Evolutionary conservation across 2,113 vertebrate species (phyloP).

Genomic region (Tragelaphus imberbis): DNA sequence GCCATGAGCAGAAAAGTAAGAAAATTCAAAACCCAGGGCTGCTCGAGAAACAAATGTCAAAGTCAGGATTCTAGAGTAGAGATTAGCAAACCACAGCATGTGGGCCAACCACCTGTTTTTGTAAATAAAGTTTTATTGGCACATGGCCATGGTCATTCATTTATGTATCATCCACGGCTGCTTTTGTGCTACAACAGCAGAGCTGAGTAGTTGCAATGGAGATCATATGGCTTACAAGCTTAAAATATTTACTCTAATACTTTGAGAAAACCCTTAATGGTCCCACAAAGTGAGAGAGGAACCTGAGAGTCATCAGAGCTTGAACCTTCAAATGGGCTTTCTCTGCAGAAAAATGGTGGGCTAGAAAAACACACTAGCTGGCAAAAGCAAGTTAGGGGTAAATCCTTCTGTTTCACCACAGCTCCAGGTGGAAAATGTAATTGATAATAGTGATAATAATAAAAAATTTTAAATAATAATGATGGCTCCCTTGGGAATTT

Average conservation of each 20-base stretch:
- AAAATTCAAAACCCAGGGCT: neutral
- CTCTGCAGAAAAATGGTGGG: neutral
- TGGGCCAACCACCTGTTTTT: neutral
- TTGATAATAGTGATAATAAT: neutral
- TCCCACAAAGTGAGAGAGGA: neutral
- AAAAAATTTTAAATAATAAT: neutral
- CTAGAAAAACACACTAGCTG: neutral
- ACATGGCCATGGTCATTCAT: neutral
- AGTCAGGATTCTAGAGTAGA: neutral
- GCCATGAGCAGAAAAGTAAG: neutral
- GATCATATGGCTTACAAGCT: neutral
- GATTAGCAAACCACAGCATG: neutral
- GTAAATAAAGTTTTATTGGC: constrained; percentile 54
- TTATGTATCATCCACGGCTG: neutral
- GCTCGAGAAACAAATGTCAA: neutral
- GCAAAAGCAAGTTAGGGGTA: neutral
- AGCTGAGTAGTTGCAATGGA: neutral
- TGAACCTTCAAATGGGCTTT: neutral
- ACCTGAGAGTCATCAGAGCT: neutral
- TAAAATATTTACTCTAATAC: constrained; percentile 16
- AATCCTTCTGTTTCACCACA: neutral
- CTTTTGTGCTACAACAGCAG: neutral
- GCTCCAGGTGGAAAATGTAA: neutral
- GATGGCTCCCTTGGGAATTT: neutral
- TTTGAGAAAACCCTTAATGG: neutral